Evolutionary conservation across 2,888 invertebrate species (phyloP).

Genomic region (Invenusta paracnida): DNA sequence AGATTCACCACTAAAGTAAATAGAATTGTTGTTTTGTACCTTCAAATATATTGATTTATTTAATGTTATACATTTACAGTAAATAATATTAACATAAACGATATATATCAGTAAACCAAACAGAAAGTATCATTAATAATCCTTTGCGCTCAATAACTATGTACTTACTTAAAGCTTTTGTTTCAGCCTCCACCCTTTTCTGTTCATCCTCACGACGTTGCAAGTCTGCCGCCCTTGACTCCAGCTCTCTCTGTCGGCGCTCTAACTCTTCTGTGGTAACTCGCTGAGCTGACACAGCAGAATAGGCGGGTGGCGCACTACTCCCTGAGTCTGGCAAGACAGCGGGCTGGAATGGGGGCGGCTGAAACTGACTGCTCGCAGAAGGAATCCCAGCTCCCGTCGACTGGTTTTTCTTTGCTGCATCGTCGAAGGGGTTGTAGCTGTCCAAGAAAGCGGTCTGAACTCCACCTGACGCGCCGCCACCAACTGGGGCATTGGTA

Average conservation of each 20-base stretch:
- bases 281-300: constrained; percentile 28
- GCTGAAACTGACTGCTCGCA: background rate
- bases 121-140: too few species aligned
- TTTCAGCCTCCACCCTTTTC: background rate
- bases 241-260: constrained; percentile 39
- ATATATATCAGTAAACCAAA: too few species aligned
- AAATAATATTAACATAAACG: too few species aligned
- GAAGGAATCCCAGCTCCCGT: background rate
- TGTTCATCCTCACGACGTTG: constrained; percentile 35
- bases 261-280: constrained; percentile 38
- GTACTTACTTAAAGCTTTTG: background rate
- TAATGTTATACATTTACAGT: too few species aligned
- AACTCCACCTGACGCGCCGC: background rate
- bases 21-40: too few species aligned
- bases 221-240: constrained; percentile 21
- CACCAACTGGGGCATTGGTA: background rate
- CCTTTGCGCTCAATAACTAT: too few species aligned
- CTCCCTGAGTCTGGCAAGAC: background rate
- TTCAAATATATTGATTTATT: too few species aligned
- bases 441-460: background rate
- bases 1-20: too few species aligned
- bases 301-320: background rate
- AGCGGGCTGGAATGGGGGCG: background rate
- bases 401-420: background rate
- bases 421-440: background rate